phyloP scores from a whole-genome alignment of 2,113 vertebrate species.

The Neodon shergylaensis region DNA sequence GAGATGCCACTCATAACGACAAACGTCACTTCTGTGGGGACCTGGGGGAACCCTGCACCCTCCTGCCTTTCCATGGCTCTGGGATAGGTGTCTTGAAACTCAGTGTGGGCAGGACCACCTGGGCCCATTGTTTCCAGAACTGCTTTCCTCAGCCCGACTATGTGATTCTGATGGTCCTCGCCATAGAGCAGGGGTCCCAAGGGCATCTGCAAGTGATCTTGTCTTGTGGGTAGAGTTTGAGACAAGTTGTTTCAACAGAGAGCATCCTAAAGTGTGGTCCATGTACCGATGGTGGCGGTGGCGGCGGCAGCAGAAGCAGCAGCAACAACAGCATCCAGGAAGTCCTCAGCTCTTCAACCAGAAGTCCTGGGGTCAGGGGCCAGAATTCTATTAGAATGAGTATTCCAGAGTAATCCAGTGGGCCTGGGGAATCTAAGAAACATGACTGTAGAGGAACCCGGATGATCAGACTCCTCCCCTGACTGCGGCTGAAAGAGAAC shows the following conservation, averaged over 20 bases:
- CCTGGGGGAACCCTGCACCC: accelerated
- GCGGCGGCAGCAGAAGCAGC: neutral
- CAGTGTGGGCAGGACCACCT: neutral
- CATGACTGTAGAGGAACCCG: neutral
- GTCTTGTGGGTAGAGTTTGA: neutral
- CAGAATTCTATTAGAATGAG: neutral
- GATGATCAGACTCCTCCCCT: neutral
- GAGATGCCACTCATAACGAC: neutral
- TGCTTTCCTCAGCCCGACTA: neutral
- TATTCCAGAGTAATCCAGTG: neutral
- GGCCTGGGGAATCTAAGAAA: neutral
- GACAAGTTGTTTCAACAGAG: neutral
- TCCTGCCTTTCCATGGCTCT: neutral
- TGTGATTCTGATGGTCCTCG: neutral
- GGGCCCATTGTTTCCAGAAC: neutral
- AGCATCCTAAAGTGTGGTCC: neutral
- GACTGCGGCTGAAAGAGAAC: neutral
- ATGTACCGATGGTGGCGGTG: too few species aligned
- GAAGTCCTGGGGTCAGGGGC: neutral
- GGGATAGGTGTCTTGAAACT: neutral
- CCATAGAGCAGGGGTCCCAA: neutral
- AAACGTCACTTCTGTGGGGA: neutral
- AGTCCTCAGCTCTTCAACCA: neutral
- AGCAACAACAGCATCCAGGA: neutral
- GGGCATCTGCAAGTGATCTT: neutral